phyloP scores from a whole-genome alignment of 2,797 vertebrate species.

The Catostomus latipinnis region DNA sequence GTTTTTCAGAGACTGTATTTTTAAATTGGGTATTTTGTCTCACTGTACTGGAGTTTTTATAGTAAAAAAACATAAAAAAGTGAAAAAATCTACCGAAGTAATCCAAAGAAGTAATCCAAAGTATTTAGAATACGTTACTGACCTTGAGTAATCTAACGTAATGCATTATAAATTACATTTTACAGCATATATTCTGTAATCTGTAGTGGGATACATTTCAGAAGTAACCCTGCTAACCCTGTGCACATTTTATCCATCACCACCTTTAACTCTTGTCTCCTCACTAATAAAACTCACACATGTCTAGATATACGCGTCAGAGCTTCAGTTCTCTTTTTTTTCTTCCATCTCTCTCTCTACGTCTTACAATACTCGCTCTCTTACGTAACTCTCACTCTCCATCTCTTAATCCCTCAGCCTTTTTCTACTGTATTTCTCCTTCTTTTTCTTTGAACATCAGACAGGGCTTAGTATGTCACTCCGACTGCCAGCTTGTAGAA shows the following conservation, averaged over 20 bases:
- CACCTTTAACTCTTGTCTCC: constrained; percentile 17
- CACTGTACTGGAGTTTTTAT: too few relatives aligned
- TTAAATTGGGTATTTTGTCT: too few relatives aligned
- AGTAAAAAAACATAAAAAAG: too few relatives aligned
- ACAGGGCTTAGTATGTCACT: constrained; percentile 51
- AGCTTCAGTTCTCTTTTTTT: constrained; percentile 22
- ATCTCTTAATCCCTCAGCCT: constrained; percentile 52
- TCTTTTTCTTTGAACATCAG: constrained; percentile 56
- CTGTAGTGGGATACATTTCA: too few relatives aligned
- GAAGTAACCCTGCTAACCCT: too few relatives aligned
- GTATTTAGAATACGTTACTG: too few relatives aligned
- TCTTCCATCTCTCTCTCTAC: constrained; percentile 52
- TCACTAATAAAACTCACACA: constrained; percentile 29
- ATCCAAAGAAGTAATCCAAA: too few relatives aligned
- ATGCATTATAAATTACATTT: too few relatives aligned
- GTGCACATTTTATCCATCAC: background rate
- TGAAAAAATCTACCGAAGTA: too few relatives aligned
- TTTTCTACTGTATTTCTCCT: constrained; percentile 60
- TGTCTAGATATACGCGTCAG: constrained; percentile 23
- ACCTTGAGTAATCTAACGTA: too few relatives aligned
- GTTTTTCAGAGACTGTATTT: too few relatives aligned
- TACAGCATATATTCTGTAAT: too few relatives aligned
- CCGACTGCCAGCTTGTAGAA: constrained; percentile 54
- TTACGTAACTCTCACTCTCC: constrained; percentile 43
- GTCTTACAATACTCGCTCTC: constrained; percentile 48